Conservation (phyloP, 2,888 invertebrate species). For the Drosophila kuntzei region DNA sequence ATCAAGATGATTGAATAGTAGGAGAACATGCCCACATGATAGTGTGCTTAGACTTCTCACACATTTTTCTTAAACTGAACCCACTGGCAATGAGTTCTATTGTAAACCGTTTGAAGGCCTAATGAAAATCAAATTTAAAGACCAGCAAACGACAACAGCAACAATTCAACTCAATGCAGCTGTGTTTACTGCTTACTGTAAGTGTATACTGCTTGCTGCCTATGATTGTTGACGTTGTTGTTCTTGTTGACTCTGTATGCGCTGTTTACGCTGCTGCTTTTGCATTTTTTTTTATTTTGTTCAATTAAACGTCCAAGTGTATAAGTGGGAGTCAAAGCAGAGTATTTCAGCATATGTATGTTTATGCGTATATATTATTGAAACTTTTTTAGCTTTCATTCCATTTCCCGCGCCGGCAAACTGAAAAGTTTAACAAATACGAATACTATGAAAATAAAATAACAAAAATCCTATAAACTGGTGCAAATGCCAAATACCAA, state of each 20-base stretch:
- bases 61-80: constrained; percentile 32
- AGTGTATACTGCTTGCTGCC: constrained; percentile 6
- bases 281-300: constrained; percentile 65
- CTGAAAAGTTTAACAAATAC: constrained; percentile 22
- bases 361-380: constrained; percentile 32
- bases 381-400: constrained; percentile 59
- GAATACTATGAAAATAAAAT: not conserved
- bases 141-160: constrained; percentile 26
- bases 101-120: constrained; percentile 71
- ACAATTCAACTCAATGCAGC: constrained; percentile 24
- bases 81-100: constrained; percentile 42
- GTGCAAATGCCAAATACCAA: constrained; percentile 28
- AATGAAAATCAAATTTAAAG: constrained; percentile 55
- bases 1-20: constrained; percentile 11
- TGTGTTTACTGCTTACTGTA: constrained; percentile 25
- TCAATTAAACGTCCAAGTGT: constrained; percentile 58
- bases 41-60: constrained; percentile 29
- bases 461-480: constrained; percentile 24
- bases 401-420: constrained; percentile 41
- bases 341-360: not conserved
- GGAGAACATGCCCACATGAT: constrained; percentile 15
- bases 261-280: constrained; percentile 24
- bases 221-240: constrained; percentile 48
- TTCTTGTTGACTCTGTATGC: constrained; percentile 14
- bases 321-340: not conserved